A percentile compares a stretch with the other conserved stretches of the same genome.
Evolutionary conservation across 2,888 invertebrate species (phyloP).

Genomic region (Odontocerum albicorne): DNA sequence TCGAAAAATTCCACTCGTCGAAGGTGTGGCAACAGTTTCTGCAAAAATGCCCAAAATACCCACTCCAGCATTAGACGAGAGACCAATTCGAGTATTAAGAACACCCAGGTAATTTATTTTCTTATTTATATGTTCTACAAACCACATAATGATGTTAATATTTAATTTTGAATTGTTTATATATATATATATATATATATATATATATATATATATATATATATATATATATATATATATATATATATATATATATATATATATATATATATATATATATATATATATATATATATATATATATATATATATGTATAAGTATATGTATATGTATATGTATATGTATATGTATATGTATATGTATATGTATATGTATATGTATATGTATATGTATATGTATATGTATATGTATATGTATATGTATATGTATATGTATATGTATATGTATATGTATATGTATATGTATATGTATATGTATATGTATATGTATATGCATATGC

Average conservation of each 20-base stretch:
- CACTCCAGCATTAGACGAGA: conserved; percentile 51
- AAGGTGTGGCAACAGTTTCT: conserved; percentile 32
- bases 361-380: no score
- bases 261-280: neutral
- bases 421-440: neutral
- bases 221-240: no score
- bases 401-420: neutral
- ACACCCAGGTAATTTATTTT: conserved; percentile 47
- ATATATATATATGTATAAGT: neutral
- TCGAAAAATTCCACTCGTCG: conserved; percentile 50
- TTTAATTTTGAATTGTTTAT: neutral
- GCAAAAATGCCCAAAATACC: conserved; percentile 42
- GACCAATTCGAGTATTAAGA: conserved; percentile 53
- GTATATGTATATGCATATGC: no score
- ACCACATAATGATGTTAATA: neutral
- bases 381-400: no score
- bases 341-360: no score
- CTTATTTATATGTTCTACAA: neutral
- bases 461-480: no score
- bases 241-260: no score
- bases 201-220: neutral
- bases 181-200: neutral
- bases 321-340: neutral
- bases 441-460: neutral
- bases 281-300: neutral